Evolutionary conservation across 2,797 vertebrate genomes (phyloP).

Genomic region (Molossus molossus): DNA sequence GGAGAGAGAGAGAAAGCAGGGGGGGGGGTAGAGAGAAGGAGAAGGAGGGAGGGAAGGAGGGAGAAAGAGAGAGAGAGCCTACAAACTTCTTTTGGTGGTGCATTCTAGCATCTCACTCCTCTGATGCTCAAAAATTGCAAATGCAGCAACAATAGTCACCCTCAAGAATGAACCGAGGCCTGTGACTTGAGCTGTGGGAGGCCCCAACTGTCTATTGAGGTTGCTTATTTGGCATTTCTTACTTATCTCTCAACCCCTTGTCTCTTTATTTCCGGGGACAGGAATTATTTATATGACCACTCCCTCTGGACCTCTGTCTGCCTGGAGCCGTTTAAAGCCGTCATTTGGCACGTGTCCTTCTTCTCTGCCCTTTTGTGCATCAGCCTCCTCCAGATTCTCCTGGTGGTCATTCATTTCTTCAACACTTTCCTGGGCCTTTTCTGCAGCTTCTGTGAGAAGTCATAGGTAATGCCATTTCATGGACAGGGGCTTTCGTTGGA

Average conservation of each 20-base stretch:
- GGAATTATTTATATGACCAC: slow-evolving; percentile 85
- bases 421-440: slow-evolving; percentile 94
- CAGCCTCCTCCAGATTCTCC: slow-evolving; percentile 91
- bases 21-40: neutral
- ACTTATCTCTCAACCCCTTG: neutral
- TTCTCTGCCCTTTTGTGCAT: slow-evolving; percentile 92
- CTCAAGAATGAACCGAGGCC: neutral
- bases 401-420: slow-evolving; percentile 93
- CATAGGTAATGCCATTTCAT: slow-evolving; percentile 71
- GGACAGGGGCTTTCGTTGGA: neutral
- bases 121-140: slow-evolving; percentile 47
- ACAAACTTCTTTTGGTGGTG: slow-evolving; percentile 4
- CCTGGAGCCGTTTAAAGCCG: slow-evolving; percentile 89
- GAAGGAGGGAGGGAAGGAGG: neutral
- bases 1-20: neutral
- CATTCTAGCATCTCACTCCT: neutral
- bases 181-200: neutral
- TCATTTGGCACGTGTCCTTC: slow-evolving; percentile 94
- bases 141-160: neutral
- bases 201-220: neutral
- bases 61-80: neutral
- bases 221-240: slow-evolving; percentile 9
- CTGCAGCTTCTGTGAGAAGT: slow-evolving; percentile 94
- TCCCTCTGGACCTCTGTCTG: slow-evolving; percentile 89
- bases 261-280: slow-evolving; percentile 29